These are phyloP conservation scores for Columbina picui DNA, from an alignment of 2,113 vertebrate genomes.

Conservation along the genomic window DNA sequence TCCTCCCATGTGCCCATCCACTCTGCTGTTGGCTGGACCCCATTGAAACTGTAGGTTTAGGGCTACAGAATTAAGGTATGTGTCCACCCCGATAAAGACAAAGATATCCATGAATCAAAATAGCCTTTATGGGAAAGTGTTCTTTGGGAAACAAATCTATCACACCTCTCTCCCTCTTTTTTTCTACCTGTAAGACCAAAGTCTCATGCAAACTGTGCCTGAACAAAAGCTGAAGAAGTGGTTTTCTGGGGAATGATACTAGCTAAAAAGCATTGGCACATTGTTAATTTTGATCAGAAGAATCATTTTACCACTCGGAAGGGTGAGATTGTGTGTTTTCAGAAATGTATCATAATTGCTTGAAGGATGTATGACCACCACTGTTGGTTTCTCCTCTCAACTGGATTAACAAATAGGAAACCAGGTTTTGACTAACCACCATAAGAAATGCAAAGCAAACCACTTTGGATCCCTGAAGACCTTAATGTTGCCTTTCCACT, in stretches of 20 bases:
- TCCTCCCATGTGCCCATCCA: neutral
- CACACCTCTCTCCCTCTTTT: neutral
- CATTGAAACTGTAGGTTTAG: neutral
- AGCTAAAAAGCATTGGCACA: neutral
- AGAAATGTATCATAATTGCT: neutral
- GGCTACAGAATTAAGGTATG: neutral
- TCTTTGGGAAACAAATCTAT: neutral
- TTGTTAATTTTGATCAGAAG: neutral
- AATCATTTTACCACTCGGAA: neutral
- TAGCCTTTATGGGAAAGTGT: neutral
- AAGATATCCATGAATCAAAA: neutral
- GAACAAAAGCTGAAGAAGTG: neutral
- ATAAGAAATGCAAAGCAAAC: neutral
- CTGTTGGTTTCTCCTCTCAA: neutral
- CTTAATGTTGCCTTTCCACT: neutral
- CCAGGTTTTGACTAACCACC: neutral
- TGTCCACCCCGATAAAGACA: neutral
- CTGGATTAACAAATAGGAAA: neutral
- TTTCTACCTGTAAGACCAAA: neutral
- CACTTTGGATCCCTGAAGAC: neutral
- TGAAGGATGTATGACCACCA: fast-evolving
- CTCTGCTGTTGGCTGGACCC: neutral
- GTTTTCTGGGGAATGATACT: neutral
- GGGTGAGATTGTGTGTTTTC: neutral
- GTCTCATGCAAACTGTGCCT: neutral